Conservation (phyloP, 2,113 vertebrate genomes). For the Colossoma macropomum region DNA sequence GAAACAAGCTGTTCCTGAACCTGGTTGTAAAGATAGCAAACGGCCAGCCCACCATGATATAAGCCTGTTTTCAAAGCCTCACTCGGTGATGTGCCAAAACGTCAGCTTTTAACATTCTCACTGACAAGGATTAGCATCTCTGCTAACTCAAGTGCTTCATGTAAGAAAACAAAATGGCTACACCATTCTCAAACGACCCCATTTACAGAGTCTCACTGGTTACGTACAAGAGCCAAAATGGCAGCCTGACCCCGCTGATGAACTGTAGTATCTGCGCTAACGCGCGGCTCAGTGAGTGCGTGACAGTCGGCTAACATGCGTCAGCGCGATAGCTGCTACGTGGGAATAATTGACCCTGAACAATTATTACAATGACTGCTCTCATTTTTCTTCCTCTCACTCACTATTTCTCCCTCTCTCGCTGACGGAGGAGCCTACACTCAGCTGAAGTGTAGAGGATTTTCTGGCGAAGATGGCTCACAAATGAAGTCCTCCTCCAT, state of each 20-base stretch:
- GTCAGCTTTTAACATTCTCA: no score
- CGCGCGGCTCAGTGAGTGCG: not conserved
- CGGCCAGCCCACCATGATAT: no score
- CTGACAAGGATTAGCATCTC: no score
- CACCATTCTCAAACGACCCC: not conserved
- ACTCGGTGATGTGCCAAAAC: no score
- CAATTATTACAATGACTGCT: conserved; percentile 80
- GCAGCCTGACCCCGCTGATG: not conserved
- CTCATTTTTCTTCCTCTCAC: conserved; percentile 72
- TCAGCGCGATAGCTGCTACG: conserved; percentile 83
- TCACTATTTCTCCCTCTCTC: not conserved
- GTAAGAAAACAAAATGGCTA: not conserved
- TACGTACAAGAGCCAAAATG: not conserved
- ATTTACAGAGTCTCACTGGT: not conserved
- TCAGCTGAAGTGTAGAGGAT: conserved; percentile 55
- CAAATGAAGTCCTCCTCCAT: conserved; percentile 80
- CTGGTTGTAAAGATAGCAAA: no score
- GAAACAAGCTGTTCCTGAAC: no score
- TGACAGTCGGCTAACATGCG: conserved; percentile 73
- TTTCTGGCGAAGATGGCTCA: conserved; percentile 61
- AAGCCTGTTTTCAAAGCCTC: no score
- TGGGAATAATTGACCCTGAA: conserved; percentile 91
- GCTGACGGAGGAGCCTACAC: not conserved
- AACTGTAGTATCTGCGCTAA: conserved; percentile 27
- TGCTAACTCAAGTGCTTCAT: not conserved